Base-by-base conservation (phyloP, 2,888 invertebrate genomes). In the Acleris emargana region DNA sequence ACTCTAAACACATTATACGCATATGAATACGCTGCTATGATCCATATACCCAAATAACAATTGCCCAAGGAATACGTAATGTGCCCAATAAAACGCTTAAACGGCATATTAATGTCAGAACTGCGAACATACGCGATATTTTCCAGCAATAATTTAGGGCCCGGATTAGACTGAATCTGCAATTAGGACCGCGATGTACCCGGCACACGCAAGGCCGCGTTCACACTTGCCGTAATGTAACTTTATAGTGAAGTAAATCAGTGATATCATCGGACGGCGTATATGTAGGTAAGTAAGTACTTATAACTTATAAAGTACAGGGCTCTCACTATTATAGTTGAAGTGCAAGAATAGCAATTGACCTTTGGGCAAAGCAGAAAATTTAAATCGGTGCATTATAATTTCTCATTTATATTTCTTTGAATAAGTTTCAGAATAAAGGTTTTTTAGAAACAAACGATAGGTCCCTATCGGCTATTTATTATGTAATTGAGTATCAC, bases 131-230 rank as follows among this genome's bases (percentile, higher is more conserved):
- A 45, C 57, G 43, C 22, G 57, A 45, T 45, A 22, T 17, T 45
- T 51, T 16, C 42, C 16, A 20, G 42, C 25, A 17, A 57, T 45
- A 57, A 57, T 57, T 57, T 25, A n/a, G 51, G 57, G 45, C 25
- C 45, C 25, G 57, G 43, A 57, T 57, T 43, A 57, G 57, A 45
- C 43, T 42, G 38, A 55, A 57, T 43, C 57, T 57, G 57, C 45
- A 57, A 57, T 57, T 57, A 57, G 57, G 57, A 49, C 45, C 57
- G 57, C 45, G 20, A 45, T 57, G 57, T 57, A 57, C 57, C 17
- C 43, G 22, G 11, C 45, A 25, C 57, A 57, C 57, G 57, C 57
- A 25, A 57, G 42, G 45, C 57, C 25, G 57, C 25, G 57, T 57
- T 45, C 45, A 57, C 57, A 57, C 57, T 57, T 45, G 45, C 25